phyloP scores from a whole-genome alignment of 2,888 invertebrate genomes.

The Amphipyra berbera region DNA sequence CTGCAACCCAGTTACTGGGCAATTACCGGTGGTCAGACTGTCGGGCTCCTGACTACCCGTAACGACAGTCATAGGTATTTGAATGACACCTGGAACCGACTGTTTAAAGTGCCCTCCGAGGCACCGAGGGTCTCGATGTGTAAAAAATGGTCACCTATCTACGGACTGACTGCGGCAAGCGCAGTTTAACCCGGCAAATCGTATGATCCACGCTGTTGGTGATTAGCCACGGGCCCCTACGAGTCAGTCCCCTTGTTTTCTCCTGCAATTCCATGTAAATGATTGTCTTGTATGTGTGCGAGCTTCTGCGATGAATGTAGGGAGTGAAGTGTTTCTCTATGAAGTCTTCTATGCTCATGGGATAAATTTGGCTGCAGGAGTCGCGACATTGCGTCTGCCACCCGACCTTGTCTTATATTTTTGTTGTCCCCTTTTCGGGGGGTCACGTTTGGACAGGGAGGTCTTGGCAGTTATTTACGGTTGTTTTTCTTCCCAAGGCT shows the following conservation, averaged over 20 bases:
- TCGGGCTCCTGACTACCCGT: no score
- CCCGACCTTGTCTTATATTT: slow-evolving; percentile 23
- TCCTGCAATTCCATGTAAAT: not conserved
- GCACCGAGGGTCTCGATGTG: no score
- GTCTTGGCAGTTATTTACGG: slow-evolving; percentile 25
- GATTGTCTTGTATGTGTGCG: not conserved
- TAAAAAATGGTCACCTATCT: no score
- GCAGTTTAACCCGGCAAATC: no score
- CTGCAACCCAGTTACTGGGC: no score
- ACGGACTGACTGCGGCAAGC: no score
- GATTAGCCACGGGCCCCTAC: no score
- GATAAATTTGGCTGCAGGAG: slow-evolving; percentile 5
- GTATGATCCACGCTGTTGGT: no score
- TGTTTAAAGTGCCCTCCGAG: no score
- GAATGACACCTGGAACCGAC: no score
- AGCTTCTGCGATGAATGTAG: not conserved
- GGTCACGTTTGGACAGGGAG: slow-evolving; percentile 26
- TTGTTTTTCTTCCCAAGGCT: slow-evolving; percentile 31
- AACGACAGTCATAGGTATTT: no score
- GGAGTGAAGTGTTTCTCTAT: not conserved
- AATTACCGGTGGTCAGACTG: no score
- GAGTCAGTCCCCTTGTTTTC: not conserved
- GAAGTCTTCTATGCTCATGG: not conserved
- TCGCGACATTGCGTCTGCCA: slow-evolving; percentile 17
- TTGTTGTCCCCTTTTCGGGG: slow-evolving; percentile 17